These are phyloP conservation scores for Yponomeuta cagnagella DNA, from an alignment of 2,888 invertebrate genomes.

Conservation along the genomic window DNA sequence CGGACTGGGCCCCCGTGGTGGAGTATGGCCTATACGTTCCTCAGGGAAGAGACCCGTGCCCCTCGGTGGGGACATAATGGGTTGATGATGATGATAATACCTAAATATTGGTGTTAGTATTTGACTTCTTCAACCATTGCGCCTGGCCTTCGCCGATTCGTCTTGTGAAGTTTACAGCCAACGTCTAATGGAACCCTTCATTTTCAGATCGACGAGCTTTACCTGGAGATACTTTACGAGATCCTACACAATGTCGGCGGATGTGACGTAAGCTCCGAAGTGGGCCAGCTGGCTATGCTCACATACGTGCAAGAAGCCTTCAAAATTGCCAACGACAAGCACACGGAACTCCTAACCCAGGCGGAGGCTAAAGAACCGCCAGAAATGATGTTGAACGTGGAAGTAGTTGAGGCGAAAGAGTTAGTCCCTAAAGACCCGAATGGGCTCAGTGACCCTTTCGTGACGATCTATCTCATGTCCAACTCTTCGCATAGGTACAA, in stretches of 20 bases:
- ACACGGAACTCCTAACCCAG: constrained; percentile 80
- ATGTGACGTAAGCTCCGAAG: constrained; percentile 82
- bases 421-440: constrained; percentile 90
- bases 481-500: constrained; percentile 86
- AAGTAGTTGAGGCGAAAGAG: constrained; percentile 91
- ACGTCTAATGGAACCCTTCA: no score
- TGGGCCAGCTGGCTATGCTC: constrained; percentile 81
- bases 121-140: no score
- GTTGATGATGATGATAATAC: no score
- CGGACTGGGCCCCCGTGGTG: no score
- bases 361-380: constrained; percentile 89
- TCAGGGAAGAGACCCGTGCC: no score
- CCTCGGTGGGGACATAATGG: no score
- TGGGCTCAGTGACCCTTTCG: constrained; percentile 98
- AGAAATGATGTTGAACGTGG: constrained; percentile 87
- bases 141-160: no score
- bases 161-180: no score
- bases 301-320: constrained; percentile 86
- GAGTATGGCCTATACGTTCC: no score
- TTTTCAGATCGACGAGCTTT: constrained; percentile 88
- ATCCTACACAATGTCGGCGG: constrained; percentile 91
- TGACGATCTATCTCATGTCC: constrained; percentile 90
- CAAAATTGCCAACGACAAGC: constrained; percentile 85
- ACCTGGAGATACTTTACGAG: constrained; percentile 88
- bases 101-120: no score